phyloP scores from a whole-genome alignment of 2,113 vertebrate genomes.

The Raja brachyura region DNA sequence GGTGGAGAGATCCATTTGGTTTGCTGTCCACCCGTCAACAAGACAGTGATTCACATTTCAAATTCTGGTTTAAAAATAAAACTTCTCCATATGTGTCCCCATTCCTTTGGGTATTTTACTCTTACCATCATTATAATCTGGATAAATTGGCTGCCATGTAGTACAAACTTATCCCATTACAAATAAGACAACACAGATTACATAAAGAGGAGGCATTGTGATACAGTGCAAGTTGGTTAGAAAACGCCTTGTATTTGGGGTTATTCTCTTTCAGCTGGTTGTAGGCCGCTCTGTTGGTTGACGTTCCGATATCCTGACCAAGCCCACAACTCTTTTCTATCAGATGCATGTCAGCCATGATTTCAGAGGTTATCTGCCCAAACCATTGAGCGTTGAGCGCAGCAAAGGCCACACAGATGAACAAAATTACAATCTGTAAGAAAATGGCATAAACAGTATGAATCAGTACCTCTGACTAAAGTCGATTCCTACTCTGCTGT shows the following conservation, averaged over 20 bases:
- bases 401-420: constrained; percentile 60
- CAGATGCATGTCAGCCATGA: constrained; percentile 64
- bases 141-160: constrained; percentile 62
- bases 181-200: constrained; percentile 66
- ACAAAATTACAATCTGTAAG: constrained; percentile 62
- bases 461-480: background rate
- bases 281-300: constrained; percentile 56
- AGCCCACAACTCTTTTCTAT: constrained; percentile 60
- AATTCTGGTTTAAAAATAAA: background rate
- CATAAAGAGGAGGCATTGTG: constrained; percentile 63
- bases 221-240: constrained; percentile 56
- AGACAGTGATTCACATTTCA: background rate
- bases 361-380: constrained; percentile 58
- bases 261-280: constrained; percentile 53
- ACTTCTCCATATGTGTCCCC: background rate
- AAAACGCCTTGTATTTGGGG: constrained; percentile 55
- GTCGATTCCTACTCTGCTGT: background rate
- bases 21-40: background rate
- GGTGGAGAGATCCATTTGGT: background rate
- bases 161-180: constrained; percentile 65
- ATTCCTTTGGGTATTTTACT: background rate
- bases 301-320: constrained; percentile 62
- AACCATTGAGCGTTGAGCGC: constrained; percentile 72
- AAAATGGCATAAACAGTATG: background rate
- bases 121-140: constrained; percentile 47